phyloP scores from a whole-genome alignment of 2,113 vertebrate genomes.

The Ictalurus furcatus region DNA sequence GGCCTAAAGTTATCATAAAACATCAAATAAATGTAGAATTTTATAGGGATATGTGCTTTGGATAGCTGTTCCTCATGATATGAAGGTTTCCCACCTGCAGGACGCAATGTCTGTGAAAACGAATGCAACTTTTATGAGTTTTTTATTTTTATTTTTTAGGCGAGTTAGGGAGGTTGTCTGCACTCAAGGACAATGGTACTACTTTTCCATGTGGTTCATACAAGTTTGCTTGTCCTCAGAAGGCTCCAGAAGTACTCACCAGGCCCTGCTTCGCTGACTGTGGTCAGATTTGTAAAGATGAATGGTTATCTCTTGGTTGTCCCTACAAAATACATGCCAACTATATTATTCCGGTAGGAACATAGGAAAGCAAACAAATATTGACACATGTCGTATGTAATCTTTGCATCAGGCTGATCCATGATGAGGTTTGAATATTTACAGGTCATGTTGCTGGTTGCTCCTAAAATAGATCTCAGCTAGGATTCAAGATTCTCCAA shows the following conservation, averaged over 20 bases:
- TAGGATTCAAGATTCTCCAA: background rate
- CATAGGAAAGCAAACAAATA: background rate
- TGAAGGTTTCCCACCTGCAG: constrained; percentile 38
- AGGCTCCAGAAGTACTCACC: background rate
- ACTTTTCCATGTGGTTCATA: background rate
- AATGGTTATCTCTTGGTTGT: background rate
- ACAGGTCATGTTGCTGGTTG: constrained; percentile 8
- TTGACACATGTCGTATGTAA: background rate
- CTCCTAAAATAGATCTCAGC: constrained; percentile 9
- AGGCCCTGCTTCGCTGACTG: background rate
- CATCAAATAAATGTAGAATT: background rate
- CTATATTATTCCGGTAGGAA: background rate
- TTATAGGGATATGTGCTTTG: too few species aligned
- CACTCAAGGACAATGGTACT: too few species aligned
- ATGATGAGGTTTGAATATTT: background rate
- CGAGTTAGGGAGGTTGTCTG: too few species aligned
- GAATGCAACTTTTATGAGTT: too few species aligned
- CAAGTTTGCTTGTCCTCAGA: background rate
- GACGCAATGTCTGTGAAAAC: background rate
- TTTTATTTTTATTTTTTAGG: too few species aligned
- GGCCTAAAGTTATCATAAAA: background rate
- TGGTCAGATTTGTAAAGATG: background rate
- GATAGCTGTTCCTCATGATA: background rate
- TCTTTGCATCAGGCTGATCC: background rate
- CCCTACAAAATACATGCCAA: background rate